These are phyloP conservation scores for Neomonachus schauinslandi DNA, from an alignment of 2,113 vertebrate species.

Conservation along the genomic window DNA sequence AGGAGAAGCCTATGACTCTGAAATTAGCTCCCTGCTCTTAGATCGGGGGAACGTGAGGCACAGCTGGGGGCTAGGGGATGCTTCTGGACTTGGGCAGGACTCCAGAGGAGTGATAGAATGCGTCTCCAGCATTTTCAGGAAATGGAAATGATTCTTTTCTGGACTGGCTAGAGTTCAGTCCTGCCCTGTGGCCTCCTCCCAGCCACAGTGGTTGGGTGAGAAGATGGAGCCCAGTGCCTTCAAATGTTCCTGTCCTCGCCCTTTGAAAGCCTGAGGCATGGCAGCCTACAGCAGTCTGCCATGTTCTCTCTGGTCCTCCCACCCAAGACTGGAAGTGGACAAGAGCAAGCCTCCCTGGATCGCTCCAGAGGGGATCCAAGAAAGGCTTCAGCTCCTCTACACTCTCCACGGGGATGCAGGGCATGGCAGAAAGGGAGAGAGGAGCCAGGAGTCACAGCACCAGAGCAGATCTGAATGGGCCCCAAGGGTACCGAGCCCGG, in stretches of 20 bases:
- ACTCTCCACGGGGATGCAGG: not conserved
- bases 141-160: not conserved
- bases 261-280: not conserved
- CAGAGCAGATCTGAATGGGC: not conserved
- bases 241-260: not conserved
- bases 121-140: not conserved
- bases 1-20: not conserved
- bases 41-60: not conserved
- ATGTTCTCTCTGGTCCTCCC: not conserved
- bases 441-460: too few relatives aligned
- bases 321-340: not conserved
- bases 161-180: not conserved
- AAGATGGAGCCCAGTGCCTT: not conserved
- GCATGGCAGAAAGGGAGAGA: not conserved
- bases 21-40: not conserved
- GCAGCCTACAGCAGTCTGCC: not conserved
- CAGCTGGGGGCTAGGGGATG: rapidly evolving
- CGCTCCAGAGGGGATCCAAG: not conserved
- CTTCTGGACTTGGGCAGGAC: not conserved
- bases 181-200: not conserved
- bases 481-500: not conserved
- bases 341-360: not conserved
- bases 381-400: not conserved
- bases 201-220: not conserved
- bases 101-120: not conserved